Conservation (phyloP, 2,888 invertebrate species). For the Margaritifera margaritifera region DNA sequence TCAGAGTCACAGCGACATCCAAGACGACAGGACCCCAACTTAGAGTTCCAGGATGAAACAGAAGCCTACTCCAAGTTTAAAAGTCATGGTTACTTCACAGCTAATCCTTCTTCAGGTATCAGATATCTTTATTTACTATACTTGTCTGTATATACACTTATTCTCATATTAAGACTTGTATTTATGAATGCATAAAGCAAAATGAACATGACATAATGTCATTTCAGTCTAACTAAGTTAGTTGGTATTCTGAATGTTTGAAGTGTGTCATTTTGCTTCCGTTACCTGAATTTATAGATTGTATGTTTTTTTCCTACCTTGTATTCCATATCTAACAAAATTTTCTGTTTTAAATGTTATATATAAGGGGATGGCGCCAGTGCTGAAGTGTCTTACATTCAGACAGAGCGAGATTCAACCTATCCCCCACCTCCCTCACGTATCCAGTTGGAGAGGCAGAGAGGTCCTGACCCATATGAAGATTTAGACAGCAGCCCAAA, state of each 20-base stretch:
- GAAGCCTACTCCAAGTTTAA: slow-evolving; percentile 69
- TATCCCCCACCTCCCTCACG: slow-evolving; percentile 36
- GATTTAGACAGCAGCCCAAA: slow-evolving; percentile 23
- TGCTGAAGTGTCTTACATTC: slow-evolving; percentile 5
- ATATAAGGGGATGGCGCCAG: too few relatives aligned
- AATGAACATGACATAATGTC: neutral
- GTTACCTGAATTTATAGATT: too few relatives aligned
- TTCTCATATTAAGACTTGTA: neutral
- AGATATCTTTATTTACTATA: too few relatives aligned
- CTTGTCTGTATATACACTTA: neutral
- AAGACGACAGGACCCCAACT: slow-evolving; percentile 52
- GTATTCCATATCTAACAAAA: too few relatives aligned
- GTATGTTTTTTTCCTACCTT: too few relatives aligned
- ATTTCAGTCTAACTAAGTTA: too few relatives aligned
- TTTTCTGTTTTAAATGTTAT: too few relatives aligned
- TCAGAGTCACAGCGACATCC: slow-evolving; percentile 16
- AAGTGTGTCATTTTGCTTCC: too few relatives aligned
- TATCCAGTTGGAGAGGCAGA: slow-evolving; percentile 33
- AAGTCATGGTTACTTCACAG: slow-evolving; percentile 68
- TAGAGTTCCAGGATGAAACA: slow-evolving; percentile 64
- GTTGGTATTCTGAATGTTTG: too few relatives aligned
- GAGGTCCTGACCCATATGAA: slow-evolving; percentile 23
- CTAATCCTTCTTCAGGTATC: slow-evolving; percentile 57
- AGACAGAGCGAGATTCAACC: slow-evolving; percentile 31
- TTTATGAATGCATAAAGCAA: slow-evolving; percentile 4